phyloP scores from a whole-genome alignment of 2,888 invertebrate genomes.

The Operophtera brumata region DNA sequence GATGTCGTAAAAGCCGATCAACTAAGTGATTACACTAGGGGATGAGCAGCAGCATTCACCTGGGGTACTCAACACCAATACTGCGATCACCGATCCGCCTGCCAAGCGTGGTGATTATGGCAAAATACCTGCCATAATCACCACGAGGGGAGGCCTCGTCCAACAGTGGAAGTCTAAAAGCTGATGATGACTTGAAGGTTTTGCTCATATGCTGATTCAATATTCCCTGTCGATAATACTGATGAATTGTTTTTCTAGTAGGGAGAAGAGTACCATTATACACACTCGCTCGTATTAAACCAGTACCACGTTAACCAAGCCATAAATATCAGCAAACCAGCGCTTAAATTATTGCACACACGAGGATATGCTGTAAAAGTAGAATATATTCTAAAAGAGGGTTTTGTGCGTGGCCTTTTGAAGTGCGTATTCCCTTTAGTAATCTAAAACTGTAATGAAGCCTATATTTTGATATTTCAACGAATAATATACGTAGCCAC shows the following conservation, averaged over 20 bases:
- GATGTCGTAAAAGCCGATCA: no score
- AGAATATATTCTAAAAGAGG: constrained; percentile 44
- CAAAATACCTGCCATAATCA: no score
- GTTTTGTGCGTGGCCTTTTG: constrained; percentile 32
- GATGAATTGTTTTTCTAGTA: constrained; percentile 14
- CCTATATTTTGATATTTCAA: constrained; percentile 38
- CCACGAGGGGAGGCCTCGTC: no score
- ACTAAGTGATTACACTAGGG: no score
- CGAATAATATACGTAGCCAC: constrained; percentile 45
- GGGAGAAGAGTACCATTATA: constrained; percentile 46
- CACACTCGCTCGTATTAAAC: constrained; percentile 56
- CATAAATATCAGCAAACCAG: constrained; percentile 65
- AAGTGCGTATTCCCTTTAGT: constrained; percentile 30
- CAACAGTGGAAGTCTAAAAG: no score
- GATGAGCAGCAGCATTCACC: no score
- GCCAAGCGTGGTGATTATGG: no score
- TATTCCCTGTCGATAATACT: neutral
- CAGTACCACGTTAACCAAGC: constrained; percentile 58
- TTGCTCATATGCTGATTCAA: neutral
- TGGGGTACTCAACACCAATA: no score
- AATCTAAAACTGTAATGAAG: constrained; percentile 32
- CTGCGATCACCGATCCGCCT: no score
- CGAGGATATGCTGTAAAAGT: constrained; percentile 53
- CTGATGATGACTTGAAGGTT: no score
- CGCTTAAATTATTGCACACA: constrained; percentile 61